Evolutionary conservation across 2,888 invertebrate species (phyloP), one percentile per base, ranked within the genome.

Genomic region (Caenorhabditis sp.): DNA sequence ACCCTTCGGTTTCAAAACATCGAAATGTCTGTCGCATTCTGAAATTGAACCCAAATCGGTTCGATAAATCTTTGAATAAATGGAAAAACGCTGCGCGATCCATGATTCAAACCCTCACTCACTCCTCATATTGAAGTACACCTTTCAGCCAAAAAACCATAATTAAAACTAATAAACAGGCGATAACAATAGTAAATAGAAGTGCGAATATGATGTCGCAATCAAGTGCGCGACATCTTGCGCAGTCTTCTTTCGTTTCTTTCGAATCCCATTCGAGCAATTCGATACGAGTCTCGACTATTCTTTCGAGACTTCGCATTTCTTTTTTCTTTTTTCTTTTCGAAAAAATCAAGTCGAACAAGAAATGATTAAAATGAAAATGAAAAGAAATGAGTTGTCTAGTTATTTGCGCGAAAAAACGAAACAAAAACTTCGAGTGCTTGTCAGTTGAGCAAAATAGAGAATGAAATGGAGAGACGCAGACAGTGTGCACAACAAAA

Each of bases 141-240:
- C 86, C 87, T 59, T 84, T 81, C 58, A 87, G 77, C 87, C 87
- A 87, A 70, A 87, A 86, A 53, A 85, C 79, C 83, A 87, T 84
- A 61, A 87, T 86, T 31, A 87, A 69, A 10, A 85, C 80, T 36
- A 87, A 79, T 14, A 87, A 67, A 62, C 83, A 83, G 50, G 81
- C 85, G 55, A 87, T 84, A 58, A 86, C 81, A 24, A 86, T 70
- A 0, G 85, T 84, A 74, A 86, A 86, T 19, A 84, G 76, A 17
- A 86, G 76, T n/a, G 86, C 86, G 67, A 87, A 87, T 54, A 87
- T 83, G 53, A 87, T 84, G 66, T 87, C 87, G 75, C 86, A 87
- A 66, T 87, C 87, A 59, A 87, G 80, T 8, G 86, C 81, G 0
- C 87, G 82, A 63, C 86, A 86, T 27, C 72, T 72, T 6, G 81